phyloP scores from a whole-genome alignment of 2,113 vertebrate genomes.

The Zingel zingel region DNA sequence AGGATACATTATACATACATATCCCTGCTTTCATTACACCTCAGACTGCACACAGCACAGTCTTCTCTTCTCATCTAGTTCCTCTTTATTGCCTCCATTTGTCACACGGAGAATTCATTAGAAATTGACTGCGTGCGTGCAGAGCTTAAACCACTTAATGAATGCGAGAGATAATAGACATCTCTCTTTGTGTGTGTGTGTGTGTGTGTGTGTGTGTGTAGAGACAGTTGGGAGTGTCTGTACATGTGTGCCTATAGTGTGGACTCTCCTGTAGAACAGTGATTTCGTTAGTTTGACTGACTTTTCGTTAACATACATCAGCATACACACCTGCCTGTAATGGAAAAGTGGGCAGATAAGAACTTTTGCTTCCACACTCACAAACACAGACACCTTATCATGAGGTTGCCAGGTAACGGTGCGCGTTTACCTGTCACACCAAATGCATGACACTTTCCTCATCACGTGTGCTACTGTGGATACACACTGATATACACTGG shows the following conservation, averaged over 20 bases:
- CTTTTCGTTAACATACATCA: conserved; percentile 51
- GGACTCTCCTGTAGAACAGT: conserved; percentile 24
- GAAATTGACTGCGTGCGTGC: conserved; percentile 66
- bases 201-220: conserved; percentile 39
- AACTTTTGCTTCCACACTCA: conserved; percentile 33
- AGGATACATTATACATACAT: conserved; percentile 67
- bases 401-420: conserved; percentile 39
- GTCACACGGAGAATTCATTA: conserved; percentile 72
- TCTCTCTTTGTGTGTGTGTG: conserved; percentile 31
- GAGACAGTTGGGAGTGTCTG: conserved; percentile 15
- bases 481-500: conserved; percentile 45
- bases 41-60: conserved; percentile 42
- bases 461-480: conserved; percentile 25
- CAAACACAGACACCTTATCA: conserved; percentile 52
- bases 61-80: conserved; percentile 65
- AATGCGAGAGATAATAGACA: conserved; percentile 62
- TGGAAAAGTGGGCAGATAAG: conserved; percentile 55
- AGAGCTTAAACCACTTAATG: conserved; percentile 70
- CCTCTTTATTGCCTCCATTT: conserved; percentile 74
- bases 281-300: not conserved
- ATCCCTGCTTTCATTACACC: conserved; percentile 58
- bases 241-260: conserved; percentile 16
- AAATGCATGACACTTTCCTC: conserved; percentile 21
- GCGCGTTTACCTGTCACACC: conserved; percentile 50
- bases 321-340: conserved; percentile 48